Percentiles rank a stretch among this genome's conserved stretches.
Conservation (phyloP, 2,888 invertebrate species). For the Polia nebulosa region DNA sequence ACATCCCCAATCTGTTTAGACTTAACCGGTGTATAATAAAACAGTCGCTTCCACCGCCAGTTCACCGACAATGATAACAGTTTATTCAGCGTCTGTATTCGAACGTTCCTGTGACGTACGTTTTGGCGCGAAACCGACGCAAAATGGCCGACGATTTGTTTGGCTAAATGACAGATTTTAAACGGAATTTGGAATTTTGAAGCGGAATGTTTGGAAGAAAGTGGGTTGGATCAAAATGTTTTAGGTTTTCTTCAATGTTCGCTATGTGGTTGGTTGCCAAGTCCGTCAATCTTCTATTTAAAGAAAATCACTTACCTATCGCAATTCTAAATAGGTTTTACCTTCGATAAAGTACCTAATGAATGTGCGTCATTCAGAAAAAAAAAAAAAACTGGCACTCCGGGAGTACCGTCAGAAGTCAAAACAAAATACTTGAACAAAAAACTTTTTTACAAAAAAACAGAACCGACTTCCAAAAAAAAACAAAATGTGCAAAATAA, state of each 20-base stretch:
- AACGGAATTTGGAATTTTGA: constrained; percentile 30
- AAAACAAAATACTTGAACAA: too few relatives aligned
- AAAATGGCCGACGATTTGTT: constrained; percentile 75
- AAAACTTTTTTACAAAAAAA: too few relatives aligned
- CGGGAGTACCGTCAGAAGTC: too few relatives aligned
- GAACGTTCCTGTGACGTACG: constrained; percentile 80
- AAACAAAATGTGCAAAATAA: too few relatives aligned
- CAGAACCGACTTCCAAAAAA: too few relatives aligned
- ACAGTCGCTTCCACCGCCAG: constrained; percentile 74
- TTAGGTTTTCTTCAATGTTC: background rate
- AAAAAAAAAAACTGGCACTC: too few relatives aligned
- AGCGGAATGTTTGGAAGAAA: constrained; percentile 9
- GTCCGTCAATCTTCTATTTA: background rate
- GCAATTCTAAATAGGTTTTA: too few relatives aligned
- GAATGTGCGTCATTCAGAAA: too few relatives aligned
- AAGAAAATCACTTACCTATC: background rate
- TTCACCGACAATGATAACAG: constrained; percentile 82
- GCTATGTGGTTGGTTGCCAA: background rate
- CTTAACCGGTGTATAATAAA: constrained; percentile 83
- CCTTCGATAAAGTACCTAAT: too few relatives aligned
- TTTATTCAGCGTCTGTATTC: constrained; percentile 79
- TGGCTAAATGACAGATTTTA: constrained; percentile 58
- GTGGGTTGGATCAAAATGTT: background rate
- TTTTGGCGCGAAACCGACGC: constrained; percentile 79
- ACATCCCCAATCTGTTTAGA: constrained; percentile 72